phyloP scores from a whole-genome alignment of 2,888 invertebrate species.

The Scaptomyza parva region DNA sequence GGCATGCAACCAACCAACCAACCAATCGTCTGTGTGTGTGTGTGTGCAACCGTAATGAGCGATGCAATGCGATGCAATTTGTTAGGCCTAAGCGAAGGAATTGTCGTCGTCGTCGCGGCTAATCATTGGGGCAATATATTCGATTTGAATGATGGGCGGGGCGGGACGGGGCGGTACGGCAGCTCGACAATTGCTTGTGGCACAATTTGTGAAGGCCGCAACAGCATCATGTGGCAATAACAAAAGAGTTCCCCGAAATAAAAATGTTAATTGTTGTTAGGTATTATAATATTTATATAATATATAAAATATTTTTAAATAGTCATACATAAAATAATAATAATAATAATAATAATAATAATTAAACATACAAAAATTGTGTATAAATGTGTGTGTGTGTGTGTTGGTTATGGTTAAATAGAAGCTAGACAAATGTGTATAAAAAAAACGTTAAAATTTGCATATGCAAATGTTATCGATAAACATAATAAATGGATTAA shows the following conservation, averaged over 20 bases:
- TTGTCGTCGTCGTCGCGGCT: background rate
- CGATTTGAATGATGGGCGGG: no score
- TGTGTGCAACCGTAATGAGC: constrained; percentile 14
- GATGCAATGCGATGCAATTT: background rate
- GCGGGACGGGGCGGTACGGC: no score
- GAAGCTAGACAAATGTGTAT: constrained; percentile 23
- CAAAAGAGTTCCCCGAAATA: background rate
- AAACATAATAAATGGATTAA: background rate
- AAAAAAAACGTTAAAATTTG: constrained; percentile 17
- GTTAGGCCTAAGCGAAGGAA: background rate
- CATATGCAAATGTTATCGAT: constrained; percentile 3
- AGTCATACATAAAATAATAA: constrained; percentile 5
- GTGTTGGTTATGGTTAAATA: constrained; percentile 22
- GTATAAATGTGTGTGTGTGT: constrained; percentile 5
- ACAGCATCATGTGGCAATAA: background rate
- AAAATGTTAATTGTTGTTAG: constrained; percentile 17
- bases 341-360: constrained; percentile 22
- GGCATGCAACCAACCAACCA: constrained; percentile 26
- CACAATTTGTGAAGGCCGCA: background rate
- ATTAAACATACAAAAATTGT: constrained; percentile 28
- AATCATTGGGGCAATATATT: constrained; percentile 18
- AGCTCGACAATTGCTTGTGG: constrained; percentile 1
- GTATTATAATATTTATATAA: constrained; percentile 4
- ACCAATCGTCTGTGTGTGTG: no score
- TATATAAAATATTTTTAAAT: constrained; percentile 10